These are phyloP conservation scores for Calidris pygmaea DNA, from an alignment of 2,113 vertebrate genomes.

Conservation along the genomic window DNA sequence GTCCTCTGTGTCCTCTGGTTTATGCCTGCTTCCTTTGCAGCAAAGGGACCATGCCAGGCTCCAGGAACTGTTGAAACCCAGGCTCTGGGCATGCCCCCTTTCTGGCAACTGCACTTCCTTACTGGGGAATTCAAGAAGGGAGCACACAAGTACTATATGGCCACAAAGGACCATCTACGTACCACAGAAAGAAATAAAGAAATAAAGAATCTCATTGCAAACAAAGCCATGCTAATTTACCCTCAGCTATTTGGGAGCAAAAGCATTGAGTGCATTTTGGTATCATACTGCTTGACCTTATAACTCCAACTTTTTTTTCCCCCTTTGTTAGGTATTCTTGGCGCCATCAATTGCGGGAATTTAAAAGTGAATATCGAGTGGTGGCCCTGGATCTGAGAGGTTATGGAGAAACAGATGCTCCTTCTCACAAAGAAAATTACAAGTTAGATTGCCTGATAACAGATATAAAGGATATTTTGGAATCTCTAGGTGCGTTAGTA, in stretches of 20 bases:
- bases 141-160: neutral
- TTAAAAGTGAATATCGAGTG: constrained; percentile 96
- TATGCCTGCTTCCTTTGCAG: neutral
- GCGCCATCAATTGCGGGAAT: constrained; percentile 96
- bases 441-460: constrained; percentile 89
- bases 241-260: neutral
- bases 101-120: neutral
- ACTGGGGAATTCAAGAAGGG: neutral
- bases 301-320: constrained; percentile 11
- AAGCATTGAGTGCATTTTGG: neutral
- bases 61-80: neutral
- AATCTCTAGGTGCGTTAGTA: constrained; percentile 87
- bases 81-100: neutral
- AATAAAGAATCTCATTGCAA: neutral
- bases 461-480: constrained; percentile 95
- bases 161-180: neutral
- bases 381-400: constrained; percentile 95
- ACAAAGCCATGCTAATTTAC: neutral
- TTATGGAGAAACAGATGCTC: constrained; percentile 94
- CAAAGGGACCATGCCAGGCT: neutral
- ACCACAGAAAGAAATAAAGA: neutral
- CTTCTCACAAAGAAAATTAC: constrained; percentile 85
- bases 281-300: neutral
- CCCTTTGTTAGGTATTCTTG: constrained; percentile 89
- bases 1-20: neutral